Conservation (phyloP, 2,113 vertebrate species). For the Pan troglodytes region NHGRI_mPanTro3-v2.1_pri NC_072416.2:50894501-50895000, state of each 20-base stretch:
- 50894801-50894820: neutral
- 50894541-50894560: too few relatives aligned
- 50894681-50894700: too few relatives aligned
- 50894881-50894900: neutral
- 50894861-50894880: neutral
- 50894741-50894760: neutral
- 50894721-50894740: too few relatives aligned
- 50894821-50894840: neutral
- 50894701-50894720: too few relatives aligned
- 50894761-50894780: neutral
- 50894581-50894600: too few relatives aligned
- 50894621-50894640: too few relatives aligned
- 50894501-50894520: too few relatives aligned
- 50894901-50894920: conserved; percentile 3
- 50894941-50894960: neutral
- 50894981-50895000: neutral
- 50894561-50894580: too few relatives aligned
- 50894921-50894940: neutral
- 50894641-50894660: too few relatives aligned
- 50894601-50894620: too few relatives aligned
- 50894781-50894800: neutral
- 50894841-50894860: neutral
- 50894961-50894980: neutral
- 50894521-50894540: too few relatives aligned
- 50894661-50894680: too few relatives aligned